Evolutionary conservation across 2,888 invertebrate species (phyloP).

Genomic region (Mimachlamys varia): DNA sequence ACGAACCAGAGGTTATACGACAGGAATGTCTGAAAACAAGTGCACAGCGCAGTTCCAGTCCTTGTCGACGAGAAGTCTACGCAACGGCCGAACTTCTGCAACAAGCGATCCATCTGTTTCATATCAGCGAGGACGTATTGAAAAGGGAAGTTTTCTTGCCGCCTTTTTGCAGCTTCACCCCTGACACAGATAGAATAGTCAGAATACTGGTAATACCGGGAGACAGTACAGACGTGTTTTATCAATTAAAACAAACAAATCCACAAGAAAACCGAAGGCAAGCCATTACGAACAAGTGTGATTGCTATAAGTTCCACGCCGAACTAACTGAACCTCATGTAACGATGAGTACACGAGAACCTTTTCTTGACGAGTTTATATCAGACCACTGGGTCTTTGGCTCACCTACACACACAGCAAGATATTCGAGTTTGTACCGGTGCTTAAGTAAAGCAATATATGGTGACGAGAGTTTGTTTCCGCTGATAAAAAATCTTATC

Average conservation of each 20-base stretch:
- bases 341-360: not conserved
- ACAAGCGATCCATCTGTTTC: not conserved
- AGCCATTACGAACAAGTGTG: not conserved
- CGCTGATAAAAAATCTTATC: not conserved
- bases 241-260: not conserved
- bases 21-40: not conserved
- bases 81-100: constrained; percentile 13
- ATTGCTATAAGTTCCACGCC: not conserved
- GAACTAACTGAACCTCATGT: not conserved
- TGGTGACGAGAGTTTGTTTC: not conserved
- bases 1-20: not conserved
- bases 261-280: not conserved
- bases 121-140: not conserved
- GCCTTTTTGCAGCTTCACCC: not conserved
- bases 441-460: not conserved
- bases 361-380: too few species aligned
- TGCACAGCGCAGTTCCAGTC: not conserved
- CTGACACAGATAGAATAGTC: not conserved
- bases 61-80: not conserved
- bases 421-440: not conserved
- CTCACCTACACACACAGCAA: not conserved
- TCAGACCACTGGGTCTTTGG: not conserved
- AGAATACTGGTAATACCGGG: not conserved
- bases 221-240: not conserved
- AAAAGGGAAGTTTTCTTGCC: not conserved